phyloP scores from a whole-genome alignment of 2,797 vertebrate genomes.

The Phylloscopus collybita region DNA sequence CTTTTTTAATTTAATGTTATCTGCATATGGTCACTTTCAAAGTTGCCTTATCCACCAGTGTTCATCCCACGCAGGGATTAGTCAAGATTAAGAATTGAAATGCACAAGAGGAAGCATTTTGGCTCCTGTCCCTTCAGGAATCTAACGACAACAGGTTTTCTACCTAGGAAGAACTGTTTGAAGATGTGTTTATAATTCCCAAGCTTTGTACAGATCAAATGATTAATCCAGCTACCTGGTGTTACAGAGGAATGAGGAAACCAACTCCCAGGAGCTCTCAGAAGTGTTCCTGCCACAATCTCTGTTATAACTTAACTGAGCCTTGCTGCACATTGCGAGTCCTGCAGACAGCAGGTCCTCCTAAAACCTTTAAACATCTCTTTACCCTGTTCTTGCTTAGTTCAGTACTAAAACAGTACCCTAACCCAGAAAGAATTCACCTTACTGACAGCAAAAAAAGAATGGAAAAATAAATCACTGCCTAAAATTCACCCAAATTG shows the following conservation, averaged over 20 bases:
- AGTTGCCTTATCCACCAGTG: neutral
- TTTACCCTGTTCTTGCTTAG: neutral
- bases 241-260: constrained; percentile 62
- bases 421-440: neutral
- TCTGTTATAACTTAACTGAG: neutral
- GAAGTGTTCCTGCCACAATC: neutral
- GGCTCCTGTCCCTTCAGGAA: constrained; percentile 7
- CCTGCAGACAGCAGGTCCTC: neutral
- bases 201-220: constrained; percentile 62
- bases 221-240: constrained; percentile 64
- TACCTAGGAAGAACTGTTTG: constrained; percentile 54
- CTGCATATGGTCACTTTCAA: neutral
- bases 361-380: neutral
- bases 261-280: constrained; percentile 60
- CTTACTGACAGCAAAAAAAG: neutral
- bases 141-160: constrained; percentile 17
- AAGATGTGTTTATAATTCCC: constrained; percentile 57
- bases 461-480: neutral
- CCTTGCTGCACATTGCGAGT: neutral
- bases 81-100: neutral
- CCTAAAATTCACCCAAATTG: neutral
- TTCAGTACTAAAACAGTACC: neutral
- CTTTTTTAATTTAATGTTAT: neutral
- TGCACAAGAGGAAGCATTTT: neutral
- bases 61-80: neutral